Conservation (phyloP, 2,888 invertebrate genomes). For the Caprella mutica region DNA sequence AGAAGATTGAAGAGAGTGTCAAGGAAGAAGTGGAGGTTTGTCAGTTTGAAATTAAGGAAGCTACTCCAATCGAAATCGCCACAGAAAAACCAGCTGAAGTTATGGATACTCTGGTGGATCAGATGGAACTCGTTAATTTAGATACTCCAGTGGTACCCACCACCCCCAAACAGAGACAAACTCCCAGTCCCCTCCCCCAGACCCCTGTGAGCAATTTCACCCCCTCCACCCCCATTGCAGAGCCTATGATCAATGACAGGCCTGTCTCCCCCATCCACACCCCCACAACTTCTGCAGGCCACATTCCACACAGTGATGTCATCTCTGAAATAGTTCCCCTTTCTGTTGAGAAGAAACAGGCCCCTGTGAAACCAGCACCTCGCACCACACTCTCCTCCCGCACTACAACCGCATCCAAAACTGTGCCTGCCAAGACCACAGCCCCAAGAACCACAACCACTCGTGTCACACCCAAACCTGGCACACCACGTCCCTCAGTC, state of each 20-base stretch:
- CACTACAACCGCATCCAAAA: conserved; percentile 10
- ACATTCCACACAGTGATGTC: not conserved
- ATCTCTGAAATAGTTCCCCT: not conserved
- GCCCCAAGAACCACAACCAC: conserved; percentile 15
- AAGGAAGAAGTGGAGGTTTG: not conserved
- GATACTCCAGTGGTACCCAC: not conserved
- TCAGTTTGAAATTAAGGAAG: not conserved
- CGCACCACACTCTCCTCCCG: conserved; percentile 1
- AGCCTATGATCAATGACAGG: conserved; percentile 3
- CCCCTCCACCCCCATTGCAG: not conserved
- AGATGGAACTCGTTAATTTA: conserved; percentile 3
- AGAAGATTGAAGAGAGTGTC: not conserved
- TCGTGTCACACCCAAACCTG: conserved; percentile 15
- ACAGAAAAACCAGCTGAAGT: not conserved
- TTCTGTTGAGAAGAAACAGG: conserved; percentile 1
- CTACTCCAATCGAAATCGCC: not conserved
- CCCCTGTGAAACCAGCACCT: conserved; percentile 15
- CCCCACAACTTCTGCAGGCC: not conserved
- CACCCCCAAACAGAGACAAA: too few relatives aligned
- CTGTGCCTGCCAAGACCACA: conserved; percentile 10
- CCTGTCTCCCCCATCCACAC: conserved; percentile 9
- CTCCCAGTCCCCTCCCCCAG: too few relatives aligned
- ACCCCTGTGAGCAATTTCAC: conserved; percentile 1
- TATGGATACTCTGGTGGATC: not conserved
- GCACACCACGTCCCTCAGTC: conserved; percentile 14